Evolutionary conservation across 37 sponge, comb jelly and placozoan genomes (phyloP).

Genomic region (Chondrosia reniformis): DNA sequence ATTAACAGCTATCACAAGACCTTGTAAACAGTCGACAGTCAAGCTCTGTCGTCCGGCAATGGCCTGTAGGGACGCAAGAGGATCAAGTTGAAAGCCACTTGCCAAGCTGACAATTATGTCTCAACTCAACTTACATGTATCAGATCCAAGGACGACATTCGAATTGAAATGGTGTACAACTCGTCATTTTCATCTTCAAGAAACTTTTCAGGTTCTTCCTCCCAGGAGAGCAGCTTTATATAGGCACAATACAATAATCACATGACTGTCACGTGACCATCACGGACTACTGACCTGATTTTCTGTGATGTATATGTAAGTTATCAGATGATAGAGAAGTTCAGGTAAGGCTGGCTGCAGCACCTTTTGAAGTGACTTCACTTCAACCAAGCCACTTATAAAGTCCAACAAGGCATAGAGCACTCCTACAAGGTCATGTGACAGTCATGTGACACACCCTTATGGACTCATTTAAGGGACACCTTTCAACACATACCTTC

Average conservation of each 20-base stretch:
- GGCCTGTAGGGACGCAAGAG: neutral
- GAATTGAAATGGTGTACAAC: slow-evolving; percentile 48
- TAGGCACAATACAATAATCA: neutral
- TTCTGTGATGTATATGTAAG: slow-evolving; percentile 61
- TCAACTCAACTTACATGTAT: slow-evolving; percentile 17
- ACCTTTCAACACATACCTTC: slow-evolving; percentile 4
- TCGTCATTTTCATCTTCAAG: slow-evolving; percentile 66
- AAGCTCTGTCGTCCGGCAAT: slow-evolving; percentile 10
- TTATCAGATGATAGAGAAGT: slow-evolving; percentile 48
- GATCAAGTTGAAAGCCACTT: neutral
- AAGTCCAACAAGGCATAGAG: slow-evolving; percentile 66
- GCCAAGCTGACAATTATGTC: neutral
- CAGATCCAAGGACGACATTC: slow-evolving; percentile 51
- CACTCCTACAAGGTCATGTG: too few relatives aligned
- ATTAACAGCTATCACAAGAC: slow-evolving; percentile 33
- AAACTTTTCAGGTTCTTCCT: slow-evolving; percentile 38
- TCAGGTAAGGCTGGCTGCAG: slow-evolving; percentile 54
- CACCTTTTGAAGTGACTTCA: slow-evolving; percentile 15
- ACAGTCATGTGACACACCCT: too few relatives aligned
- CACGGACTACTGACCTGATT: too few relatives aligned
- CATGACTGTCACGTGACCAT: neutral
- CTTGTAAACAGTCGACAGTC: neutral
- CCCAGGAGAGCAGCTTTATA: slow-evolving; percentile 47
- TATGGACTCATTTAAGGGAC: too few relatives aligned
- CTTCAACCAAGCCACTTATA: slow-evolving; percentile 42